Base-by-base conservation (phyloP, 2,113 vertebrate genomes). In the Melanostigma gelatinosum region DNA sequence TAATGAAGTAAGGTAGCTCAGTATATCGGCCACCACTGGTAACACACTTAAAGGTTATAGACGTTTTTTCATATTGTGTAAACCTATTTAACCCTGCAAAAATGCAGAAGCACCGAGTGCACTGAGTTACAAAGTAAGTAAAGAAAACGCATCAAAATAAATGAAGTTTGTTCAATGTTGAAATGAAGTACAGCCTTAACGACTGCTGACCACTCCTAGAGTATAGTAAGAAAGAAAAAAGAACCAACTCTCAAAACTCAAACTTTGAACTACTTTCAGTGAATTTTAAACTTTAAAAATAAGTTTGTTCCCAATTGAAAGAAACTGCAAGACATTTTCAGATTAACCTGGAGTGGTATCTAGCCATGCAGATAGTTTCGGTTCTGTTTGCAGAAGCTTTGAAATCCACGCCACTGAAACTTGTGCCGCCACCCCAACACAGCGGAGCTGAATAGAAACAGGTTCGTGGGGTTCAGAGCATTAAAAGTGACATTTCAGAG, bases 381-480 rank as follows among this genome's bases (percentile, higher is more conserved):
- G 6, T 57, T 72, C 11, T 73, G 71, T 46, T 24, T 79, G 79
- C 75, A 72, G 55, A 71, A n/a, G 32, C 75, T 81, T 84, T 84
- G 77, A 81, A 87, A 80, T 73, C 40, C 13, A 44, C 11, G 52
- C 46, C 15, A 74, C 58, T 77, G 81, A 84, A 84, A 81, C 73
- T 57, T 24, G 52, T 16, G 38, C 60, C 20, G 6, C 69, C 69
- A 0, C 63, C 58, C 58, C 65, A 79, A 57, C 24, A 44, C 74
- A 15, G 74, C 71, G 82, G 78, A 18, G 18, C 85, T 72, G 57
- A 79, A 87, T 84, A 9, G 12, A 50, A 74, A 58, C 20, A 0
- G 20, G 22, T 55, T 77, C 80, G 81, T 74, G 73, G 77, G 57
- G 48, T 64, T 69, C 10, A 34, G 7, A 75, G 40, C 27, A 36